Evolutionary conservation across 30 jellyfish, hydroid and myxozoan genomes (phyloP), one percentile per base, ranked within the genome.

Genomic region (Thelohanellus kitauei): DNA sequence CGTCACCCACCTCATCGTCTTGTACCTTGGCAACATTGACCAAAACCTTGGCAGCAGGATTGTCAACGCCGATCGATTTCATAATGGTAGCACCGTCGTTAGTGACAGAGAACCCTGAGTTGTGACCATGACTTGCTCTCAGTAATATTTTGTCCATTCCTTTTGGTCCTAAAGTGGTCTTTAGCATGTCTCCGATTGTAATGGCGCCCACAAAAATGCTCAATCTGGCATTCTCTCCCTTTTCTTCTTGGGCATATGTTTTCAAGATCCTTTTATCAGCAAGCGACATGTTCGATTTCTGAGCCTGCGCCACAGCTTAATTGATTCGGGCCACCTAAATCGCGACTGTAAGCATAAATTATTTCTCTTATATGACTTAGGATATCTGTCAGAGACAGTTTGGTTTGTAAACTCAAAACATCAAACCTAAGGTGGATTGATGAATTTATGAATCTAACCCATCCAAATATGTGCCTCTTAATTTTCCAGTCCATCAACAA

Each of bases 1-100:
- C 92, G 45, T 71, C 92, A 5, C 92, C 92, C 22, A 71, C 92
- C 55, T 68, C 90, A 33, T 53, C 87, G 38, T 68, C 90, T 30
- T 68, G 90, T 14, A 68, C 90, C 43, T 68, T 68, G 4, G 90
- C 56, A 45, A 68, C 60, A 48, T 68, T 86, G 38, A 69, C 91
- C 13, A 69, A 37, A 21, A 69, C 91, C 54, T 69, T 69, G 0
- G 86, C 91, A 13, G 91, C 91, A 2, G 91, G 91, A 29, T 69
- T 69, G 32, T 69, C 91, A 44, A 69, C 66, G 11, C 91, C 91
- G 44, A 61, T 71, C 11, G 91, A 47, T 17, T 75, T 32, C 5
- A 69, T 43, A 33, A 69, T 69, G 3, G 91, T 69, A 22, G 91
- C 91, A 8, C 91, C 91, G 51, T 69, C 91, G 55, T 69, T 69